Conservation (phyloP, 2,888 invertebrate genomes). For the Idaea aversata region DNA sequence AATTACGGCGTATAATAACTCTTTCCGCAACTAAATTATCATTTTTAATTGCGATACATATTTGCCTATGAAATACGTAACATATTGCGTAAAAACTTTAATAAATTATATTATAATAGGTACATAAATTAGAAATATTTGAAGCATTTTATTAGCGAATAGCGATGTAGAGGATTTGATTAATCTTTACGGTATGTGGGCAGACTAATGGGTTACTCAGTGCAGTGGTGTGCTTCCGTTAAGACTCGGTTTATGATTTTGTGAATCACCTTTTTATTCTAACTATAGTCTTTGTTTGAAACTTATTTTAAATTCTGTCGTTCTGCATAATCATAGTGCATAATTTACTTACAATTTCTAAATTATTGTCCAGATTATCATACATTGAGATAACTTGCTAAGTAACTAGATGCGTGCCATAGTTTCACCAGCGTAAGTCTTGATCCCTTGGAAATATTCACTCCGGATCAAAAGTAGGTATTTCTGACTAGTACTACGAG, state of each 20-base stretch:
- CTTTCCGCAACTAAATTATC: not conserved
- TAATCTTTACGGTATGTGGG: slow-evolving; percentile 22
- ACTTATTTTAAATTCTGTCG: not conserved
- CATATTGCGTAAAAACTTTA: not conserved
- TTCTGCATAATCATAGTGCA: not conserved
- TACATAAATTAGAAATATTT: slow-evolving; percentile 1
- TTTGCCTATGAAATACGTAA: not conserved
- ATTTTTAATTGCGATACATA: not conserved
- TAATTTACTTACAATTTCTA: not conserved
- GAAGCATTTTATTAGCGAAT: slow-evolving; percentile 1
- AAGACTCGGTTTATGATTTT: not conserved
- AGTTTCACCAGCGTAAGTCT: no score
- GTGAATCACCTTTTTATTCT: not conserved
- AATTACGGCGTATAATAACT: not conserved
- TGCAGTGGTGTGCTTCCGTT: slow-evolving; percentile 20
- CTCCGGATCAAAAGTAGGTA: no score
- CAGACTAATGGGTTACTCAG: slow-evolving; percentile 16
- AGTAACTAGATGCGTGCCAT: not conserved
- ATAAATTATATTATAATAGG: not conserved
- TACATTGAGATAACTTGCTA: not conserved
- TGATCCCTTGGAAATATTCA: no score
- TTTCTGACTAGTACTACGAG: no score
- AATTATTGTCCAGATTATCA: not conserved
- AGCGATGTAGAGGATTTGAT: slow-evolving; percentile 3
- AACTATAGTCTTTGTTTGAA: not conserved